Evolutionary conservation across 2,113 vertebrate genomes (phyloP).

Genomic region (Pteruthius melanotis): DNA sequence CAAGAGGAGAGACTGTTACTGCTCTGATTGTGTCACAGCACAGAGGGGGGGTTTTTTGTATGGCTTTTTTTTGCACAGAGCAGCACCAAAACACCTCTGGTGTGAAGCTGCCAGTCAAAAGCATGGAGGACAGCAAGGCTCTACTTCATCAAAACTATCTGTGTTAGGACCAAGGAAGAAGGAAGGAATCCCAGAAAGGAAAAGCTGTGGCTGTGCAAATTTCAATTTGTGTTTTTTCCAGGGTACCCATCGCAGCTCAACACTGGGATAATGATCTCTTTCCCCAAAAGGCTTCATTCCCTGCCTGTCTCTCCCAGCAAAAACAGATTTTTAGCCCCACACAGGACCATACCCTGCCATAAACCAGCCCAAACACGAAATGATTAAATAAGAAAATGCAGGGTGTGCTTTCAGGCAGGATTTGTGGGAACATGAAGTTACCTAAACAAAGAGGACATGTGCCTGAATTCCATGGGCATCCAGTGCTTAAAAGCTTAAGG

Average conservation of each 20-base stretch:
- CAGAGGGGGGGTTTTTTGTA: accelerated
- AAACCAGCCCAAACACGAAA: background rate
- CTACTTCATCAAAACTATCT: background rate
- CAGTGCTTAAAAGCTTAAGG: background rate
- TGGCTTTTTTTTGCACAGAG: background rate
- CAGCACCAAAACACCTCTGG: background rate
- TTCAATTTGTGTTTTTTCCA: background rate
- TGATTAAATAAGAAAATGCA: background rate
- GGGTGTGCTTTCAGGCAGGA: background rate
- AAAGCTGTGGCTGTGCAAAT: background rate
- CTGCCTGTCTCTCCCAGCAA: background rate
- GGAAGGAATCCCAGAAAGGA: background rate
- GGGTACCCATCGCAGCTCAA: background rate
- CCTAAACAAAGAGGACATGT: background rate
- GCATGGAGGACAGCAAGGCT: background rate
- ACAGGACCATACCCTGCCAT: background rate
- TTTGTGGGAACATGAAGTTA: background rate
- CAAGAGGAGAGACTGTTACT: background rate
- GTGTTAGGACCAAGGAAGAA: background rate
- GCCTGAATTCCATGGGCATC: background rate
- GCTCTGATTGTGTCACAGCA: background rate
- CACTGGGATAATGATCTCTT: background rate
- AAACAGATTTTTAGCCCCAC: background rate
- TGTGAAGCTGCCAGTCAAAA: background rate
- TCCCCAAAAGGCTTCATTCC: background rate